Evolutionary conservation across 2,113 vertebrate genomes (phyloP).

Genomic region (Hipposideros armiger): DNA sequence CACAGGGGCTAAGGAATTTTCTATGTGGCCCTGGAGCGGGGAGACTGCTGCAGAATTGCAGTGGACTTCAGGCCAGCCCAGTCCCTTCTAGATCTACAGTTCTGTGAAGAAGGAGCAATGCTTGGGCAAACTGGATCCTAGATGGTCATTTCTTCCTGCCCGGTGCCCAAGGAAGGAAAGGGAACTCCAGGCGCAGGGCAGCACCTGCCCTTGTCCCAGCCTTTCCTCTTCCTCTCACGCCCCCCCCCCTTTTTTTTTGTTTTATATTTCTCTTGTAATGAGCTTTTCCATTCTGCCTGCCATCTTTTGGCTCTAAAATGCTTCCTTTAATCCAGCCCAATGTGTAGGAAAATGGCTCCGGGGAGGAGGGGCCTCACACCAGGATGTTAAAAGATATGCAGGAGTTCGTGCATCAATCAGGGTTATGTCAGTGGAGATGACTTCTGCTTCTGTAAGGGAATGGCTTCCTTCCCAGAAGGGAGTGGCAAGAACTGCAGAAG

Average conservation of each 20-base stretch:
- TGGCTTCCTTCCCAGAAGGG: constrained; percentile 64
- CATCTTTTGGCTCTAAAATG: constrained; percentile 50
- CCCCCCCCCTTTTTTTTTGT: background rate
- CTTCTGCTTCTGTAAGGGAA: constrained; percentile 44
- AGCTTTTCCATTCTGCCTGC: constrained; percentile 73
- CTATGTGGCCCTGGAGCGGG: background rate
- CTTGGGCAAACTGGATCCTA: background rate
- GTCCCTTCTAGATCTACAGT: background rate
- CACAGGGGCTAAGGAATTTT: background rate
- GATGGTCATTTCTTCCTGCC: background rate
- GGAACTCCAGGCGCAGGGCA: background rate
- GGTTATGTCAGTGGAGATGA: constrained; percentile 23
- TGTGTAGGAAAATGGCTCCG: constrained; percentile 39
- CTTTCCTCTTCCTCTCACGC: background rate
- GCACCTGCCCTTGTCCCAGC: background rate
- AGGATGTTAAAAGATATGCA: constrained; percentile 43
- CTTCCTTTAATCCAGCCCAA: constrained; percentile 63
- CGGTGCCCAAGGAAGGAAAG: background rate
- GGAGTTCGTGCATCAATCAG: constrained; percentile 58
- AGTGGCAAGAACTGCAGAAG: background rate
- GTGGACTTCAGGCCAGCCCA: background rate
- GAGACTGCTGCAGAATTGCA: background rate
- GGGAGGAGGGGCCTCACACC: background rate
- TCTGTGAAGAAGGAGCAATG: background rate
- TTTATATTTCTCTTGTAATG: constrained; percentile 35